Conservation (phyloP, 1,140 invertebrate species). For the Atopsyche davidsoni region DNA sequence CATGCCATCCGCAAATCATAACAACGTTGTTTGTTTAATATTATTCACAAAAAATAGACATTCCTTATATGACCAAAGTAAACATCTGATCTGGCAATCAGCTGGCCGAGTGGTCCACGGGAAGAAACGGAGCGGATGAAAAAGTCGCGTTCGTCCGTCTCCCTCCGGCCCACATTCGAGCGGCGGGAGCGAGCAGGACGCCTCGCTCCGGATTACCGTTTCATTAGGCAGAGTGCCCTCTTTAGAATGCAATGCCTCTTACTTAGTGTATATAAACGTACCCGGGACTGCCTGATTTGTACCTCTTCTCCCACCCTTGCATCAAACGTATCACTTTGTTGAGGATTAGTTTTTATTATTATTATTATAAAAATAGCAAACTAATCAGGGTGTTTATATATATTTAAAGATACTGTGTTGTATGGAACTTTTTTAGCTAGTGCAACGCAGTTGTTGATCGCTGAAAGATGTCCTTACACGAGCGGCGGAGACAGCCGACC, state of each 20-base stretch:
- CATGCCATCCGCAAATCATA: too few species aligned
- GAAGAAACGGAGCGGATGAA: too few species aligned
- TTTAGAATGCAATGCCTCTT: constrained; percentile 30
- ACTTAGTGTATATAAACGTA: constrained; percentile 22
- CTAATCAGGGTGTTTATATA: background rate
- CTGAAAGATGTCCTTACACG: too few species aligned
- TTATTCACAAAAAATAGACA: background rate
- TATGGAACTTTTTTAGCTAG: too few species aligned
- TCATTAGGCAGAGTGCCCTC: constrained; percentile 31
- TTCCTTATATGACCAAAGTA: background rate
- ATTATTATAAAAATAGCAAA: constrained; percentile 1
- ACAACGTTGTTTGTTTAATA: too few species aligned
- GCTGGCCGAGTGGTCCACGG: background rate
- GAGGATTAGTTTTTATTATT: background rate
- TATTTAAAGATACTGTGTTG: background rate
- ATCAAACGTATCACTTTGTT: constrained; percentile 9
- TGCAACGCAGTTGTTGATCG: too few species aligned
- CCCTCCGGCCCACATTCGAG: constrained; percentile 1
- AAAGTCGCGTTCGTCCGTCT: too few species aligned
- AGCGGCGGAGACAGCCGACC: too few species aligned
- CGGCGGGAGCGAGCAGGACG: background rate
- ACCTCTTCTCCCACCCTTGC: constrained; percentile 14
- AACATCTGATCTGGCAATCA: background rate
- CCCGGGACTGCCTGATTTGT: constrained; percentile 24
- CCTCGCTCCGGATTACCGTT: constrained; percentile 27